A percentile compares a stretch with the other conserved stretches of the same genome.
These are phyloP conservation scores for Sinopyrophorus schimmeli DNA, from an alignment of 2,888 invertebrate genomes.

Conservation along the genomic window DNA sequence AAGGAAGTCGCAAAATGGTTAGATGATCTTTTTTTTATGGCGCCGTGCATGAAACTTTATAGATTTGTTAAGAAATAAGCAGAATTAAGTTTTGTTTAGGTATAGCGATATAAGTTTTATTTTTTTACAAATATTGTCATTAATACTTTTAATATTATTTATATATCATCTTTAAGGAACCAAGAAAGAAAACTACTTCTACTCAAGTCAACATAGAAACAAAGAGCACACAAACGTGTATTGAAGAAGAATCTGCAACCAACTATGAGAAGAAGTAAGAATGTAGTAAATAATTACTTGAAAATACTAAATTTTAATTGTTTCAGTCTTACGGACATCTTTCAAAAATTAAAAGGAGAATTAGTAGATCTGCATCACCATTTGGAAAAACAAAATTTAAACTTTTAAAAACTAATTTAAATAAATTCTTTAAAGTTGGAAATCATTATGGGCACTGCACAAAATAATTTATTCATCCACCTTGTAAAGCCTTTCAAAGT, in stretches of 20 bases:
- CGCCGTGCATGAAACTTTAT: no score
- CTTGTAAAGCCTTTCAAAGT: neutral
- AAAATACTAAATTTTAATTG: slow-evolving; percentile 11
- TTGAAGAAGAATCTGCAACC: slow-evolving; percentile 20
- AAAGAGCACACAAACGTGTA: slow-evolving; percentile 29
- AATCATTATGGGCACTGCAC: no score
- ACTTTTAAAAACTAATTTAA: slow-evolving; percentile 9
- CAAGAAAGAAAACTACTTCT: slow-evolving; percentile 30
- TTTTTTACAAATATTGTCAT: no score
- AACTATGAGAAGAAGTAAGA: slow-evolving; percentile 25
- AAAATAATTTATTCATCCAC: slow-evolving; percentile 11
- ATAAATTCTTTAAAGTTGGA: neutral
- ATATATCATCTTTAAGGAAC: slow-evolving; percentile 22
- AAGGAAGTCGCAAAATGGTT: no score
- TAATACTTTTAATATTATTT: slow-evolving; percentile 6
- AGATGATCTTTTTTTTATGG: no score
- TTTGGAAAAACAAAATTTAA: slow-evolving; percentile 33
- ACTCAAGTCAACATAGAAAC: slow-evolving; percentile 33
- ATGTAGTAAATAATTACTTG: slow-evolving; percentile 17
- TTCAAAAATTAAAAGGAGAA: slow-evolving; percentile 51
- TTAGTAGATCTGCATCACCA: slow-evolving; percentile 50
- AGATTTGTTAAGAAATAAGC: no score
- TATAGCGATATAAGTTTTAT: no score
- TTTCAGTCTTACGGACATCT: slow-evolving; percentile 50
- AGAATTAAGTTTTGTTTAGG: no score